Base-by-base conservation (phyloP, 2,888 invertebrate species). In the Coelopa pilipes region DNA sequence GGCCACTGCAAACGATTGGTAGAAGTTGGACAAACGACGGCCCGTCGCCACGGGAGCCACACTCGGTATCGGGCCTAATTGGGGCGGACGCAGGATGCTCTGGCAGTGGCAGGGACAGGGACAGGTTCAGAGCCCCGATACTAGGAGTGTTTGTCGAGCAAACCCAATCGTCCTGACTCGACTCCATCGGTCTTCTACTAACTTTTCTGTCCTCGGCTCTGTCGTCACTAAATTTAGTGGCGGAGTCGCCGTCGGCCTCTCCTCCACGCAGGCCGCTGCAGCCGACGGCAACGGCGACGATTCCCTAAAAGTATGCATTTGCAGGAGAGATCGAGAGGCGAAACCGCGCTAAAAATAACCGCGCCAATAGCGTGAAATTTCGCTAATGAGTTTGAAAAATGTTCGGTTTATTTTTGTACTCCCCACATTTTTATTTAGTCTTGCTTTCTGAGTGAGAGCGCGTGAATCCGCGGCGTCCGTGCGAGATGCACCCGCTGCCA, bases 321-420 rank as follows among this genome's bases (percentile, higher is more conserved):
- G 63, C 0, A 12, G 11, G 19, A 59, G 19, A 59, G 17, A 63
- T n/a, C n/a, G 13, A n/a, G 11, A 50, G 45, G 53, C 24, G 34
- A 21, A n/a, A 55, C 24, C 34, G 34, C 15, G 9, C 53, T 55
- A 15, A 53, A 68, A 68, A 34, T 34, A 68, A 17, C 34, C 34
- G 53, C 67, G 34, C 15, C 55, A 68, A 55, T 55, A 68, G 67
- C 67, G 45, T 68, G 55, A 55, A 68, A 68, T 68, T 68, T 55
- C 17, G 53, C 67, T 68, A 68, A 68, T 68, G 67, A 68, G 67
- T 68, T 55, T 17, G 55, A 68, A 19, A 68, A 68, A 19, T 63
- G 45, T 63, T 63, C 12, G 15, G 19, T 46, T 46, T 47, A 19
- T 17, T 47, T 63, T 47, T 17, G 17, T 63, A 9, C 9, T 46